These are phyloP conservation scores for Rhyacophila evoluta DNA, from an alignment of 2,888 invertebrate genomes.

Conservation along the genomic window DNA sequence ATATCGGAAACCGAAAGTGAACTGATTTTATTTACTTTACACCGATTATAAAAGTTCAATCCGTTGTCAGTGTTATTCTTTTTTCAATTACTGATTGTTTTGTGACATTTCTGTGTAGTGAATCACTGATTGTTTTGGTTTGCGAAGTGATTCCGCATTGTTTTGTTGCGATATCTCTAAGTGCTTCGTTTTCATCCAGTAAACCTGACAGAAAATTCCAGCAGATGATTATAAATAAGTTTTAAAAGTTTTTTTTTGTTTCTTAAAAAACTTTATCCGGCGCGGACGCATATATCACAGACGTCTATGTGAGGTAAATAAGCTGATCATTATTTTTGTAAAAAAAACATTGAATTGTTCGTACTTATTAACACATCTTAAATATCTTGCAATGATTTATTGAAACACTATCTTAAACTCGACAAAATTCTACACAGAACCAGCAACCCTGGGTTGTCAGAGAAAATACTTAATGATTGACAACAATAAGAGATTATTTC, in stretches of 20 bases:
- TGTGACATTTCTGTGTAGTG: constrained; percentile 32
- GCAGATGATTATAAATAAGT: background rate
- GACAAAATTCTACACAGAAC: no score
- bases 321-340: constrained; percentile 2
- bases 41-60: background rate
- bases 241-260: constrained; percentile 3
- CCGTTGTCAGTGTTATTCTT: constrained; percentile 33
- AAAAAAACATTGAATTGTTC: background rate
- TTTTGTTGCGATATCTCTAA: background rate
- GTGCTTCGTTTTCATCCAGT: background rate
- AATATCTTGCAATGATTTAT: no score
- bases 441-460: no score
- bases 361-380: no score
- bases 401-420: background rate
- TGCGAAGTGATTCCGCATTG: background rate
- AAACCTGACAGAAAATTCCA: background rate
- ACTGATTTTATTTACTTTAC: constrained; percentile 16
- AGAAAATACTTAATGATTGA: no score
- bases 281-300: background rate
- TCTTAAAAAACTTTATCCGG: background rate
- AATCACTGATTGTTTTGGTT: constrained; percentile 27
- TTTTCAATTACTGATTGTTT: constrained; percentile 26
- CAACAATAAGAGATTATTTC: background rate
- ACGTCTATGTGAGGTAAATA: constrained; percentile 3
- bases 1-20: constrained; percentile 43